phyloP scores from a whole-genome alignment of 2,113 vertebrate species.

The Silurus meridionalis region DNA sequence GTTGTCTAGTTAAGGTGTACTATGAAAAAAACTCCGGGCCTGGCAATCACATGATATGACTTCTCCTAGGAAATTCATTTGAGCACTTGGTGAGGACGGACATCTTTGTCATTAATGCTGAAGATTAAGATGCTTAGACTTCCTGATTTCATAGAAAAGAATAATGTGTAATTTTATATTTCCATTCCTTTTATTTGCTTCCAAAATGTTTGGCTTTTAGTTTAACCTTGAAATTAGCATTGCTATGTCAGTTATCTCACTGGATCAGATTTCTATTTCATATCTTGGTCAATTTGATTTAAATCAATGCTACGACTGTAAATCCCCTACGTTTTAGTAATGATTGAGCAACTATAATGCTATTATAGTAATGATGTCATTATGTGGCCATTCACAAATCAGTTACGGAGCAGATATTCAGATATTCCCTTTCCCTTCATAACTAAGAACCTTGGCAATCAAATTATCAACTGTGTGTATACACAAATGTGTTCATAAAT shows the following conservation, averaged over 20 bases:
- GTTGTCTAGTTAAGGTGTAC: neutral
- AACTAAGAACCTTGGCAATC: neutral
- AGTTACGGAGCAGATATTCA: slow-evolving; percentile 1
- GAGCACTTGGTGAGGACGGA: neutral
- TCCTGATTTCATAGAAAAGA: neutral
- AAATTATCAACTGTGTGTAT: neutral
- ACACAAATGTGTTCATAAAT: neutral
- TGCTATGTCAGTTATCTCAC: neutral
- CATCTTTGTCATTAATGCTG: neutral
- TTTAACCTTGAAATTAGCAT: neutral
- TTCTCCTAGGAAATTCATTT: neutral
- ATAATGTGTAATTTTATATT: no score
- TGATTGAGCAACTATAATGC: neutral
- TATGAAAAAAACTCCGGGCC: neutral
- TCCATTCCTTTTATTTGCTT: neutral
- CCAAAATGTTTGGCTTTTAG: neutral
- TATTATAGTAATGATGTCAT: slow-evolving; percentile 11
- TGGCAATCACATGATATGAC: neutral
- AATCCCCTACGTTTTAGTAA: neutral
- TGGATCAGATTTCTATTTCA: neutral
- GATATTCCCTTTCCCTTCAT: neutral
- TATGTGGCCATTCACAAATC: neutral
- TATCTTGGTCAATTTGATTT: neutral
- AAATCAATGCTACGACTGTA: neutral
- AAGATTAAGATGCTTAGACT: neutral